Base-by-base conservation (phyloP, 2,797 vertebrate genomes). In the Phrynocephalus vlangalii region DNA sequence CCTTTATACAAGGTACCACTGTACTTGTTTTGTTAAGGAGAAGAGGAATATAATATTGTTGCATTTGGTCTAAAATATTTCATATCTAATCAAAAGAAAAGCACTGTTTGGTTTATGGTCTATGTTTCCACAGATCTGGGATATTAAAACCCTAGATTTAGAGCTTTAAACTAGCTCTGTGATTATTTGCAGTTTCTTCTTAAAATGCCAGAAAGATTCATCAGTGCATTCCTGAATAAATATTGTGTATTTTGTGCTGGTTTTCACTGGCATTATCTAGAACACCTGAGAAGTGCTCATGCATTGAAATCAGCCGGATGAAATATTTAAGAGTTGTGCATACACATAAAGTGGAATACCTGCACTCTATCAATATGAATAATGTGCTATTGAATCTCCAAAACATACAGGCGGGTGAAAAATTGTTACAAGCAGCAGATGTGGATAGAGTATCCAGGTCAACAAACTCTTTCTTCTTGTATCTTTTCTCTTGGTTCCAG, bases 201-300 rank as follows among this genome's bases (percentile, higher is more conserved):
- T 66, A 90, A 87, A 86, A 3, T 66, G 48, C 86, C 60, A n/a
- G 26, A 11, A 30, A 86, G 60, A 81, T 81, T 82, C 60, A 68
- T 24, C 33, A 50, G 3, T 79, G 22, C 68, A 80, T 2, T 71
- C 28, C 70, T 66, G 22, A 82, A 72, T 76, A 60, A 22, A 67
- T 85, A 6, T 30, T 85, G 1, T 70, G n/a, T 79, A 83, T 82
- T 81, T 87, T n/a, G 82, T 50, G 75, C 5, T 10, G 5, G 1
- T 60, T 72, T 79, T 91, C 11, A 22, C 2, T 63, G 0, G 6
- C 44, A 28, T 67, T 63, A 70, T 15, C 50, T 84, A 15, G 18
- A 20, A 66, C 16, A 22, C 44, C 83, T 3, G 1, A 13, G 24
- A 75, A 86, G 28, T 79, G 44, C 63, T 91, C 3, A 66, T 22